Percentiles rank a stretch among this genome's conserved stretches.
Evolutionary conservation across 2,888 invertebrate species (phyloP).

Genomic region (Parelbella ahira): DNA sequence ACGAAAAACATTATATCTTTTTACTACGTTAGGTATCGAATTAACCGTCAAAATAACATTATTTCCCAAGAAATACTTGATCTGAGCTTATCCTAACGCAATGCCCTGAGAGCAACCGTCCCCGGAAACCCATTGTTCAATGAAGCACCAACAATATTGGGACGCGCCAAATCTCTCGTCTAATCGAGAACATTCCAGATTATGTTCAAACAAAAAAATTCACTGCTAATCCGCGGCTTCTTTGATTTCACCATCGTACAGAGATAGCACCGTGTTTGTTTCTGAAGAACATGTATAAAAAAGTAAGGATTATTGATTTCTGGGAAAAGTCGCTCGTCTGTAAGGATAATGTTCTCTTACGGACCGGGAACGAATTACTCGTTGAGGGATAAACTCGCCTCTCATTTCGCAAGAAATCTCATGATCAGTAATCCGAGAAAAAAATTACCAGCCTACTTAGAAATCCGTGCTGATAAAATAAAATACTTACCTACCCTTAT

Average conservation of each 20-base stretch:
- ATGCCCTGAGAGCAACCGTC: slow-evolving; percentile 50
- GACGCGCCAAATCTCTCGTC: slow-evolving; percentile 65
- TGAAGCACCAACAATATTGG: slow-evolving; percentile 51
- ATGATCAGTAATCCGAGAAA: slow-evolving; percentile 45
- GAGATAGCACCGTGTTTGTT: slow-evolving; percentile 63
- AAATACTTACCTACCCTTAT: not conserved
- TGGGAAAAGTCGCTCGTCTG: slow-evolving; percentile 61
- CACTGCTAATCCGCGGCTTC: slow-evolving; percentile 70
- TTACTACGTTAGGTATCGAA: too few species aligned
- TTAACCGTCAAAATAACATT: slow-evolving; percentile 34
- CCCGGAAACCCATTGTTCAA: slow-evolving; percentile 71
- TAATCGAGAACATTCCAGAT: slow-evolving; percentile 71
- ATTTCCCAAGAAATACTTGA: slow-evolving; percentile 52
- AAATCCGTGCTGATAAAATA: slow-evolving; percentile 11
- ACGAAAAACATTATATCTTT: too few species aligned
- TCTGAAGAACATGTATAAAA: slow-evolving; percentile 64
- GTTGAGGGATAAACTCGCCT: slow-evolving; percentile 72
- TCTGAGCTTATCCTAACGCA: slow-evolving; percentile 58
- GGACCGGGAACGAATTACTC: slow-evolving; percentile 70
- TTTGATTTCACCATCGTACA: slow-evolving; percentile 59
- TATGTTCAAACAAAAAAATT: slow-evolving; percentile 59
- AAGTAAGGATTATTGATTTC: slow-evolving; percentile 75
- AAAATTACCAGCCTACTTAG: slow-evolving; percentile 50
- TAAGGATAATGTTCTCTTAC: slow-evolving; percentile 69
- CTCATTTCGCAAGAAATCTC: slow-evolving; percentile 63